phyloP scores from a whole-genome alignment of 2,113 vertebrate species.

The Grammomys dolichurus region DNA sequence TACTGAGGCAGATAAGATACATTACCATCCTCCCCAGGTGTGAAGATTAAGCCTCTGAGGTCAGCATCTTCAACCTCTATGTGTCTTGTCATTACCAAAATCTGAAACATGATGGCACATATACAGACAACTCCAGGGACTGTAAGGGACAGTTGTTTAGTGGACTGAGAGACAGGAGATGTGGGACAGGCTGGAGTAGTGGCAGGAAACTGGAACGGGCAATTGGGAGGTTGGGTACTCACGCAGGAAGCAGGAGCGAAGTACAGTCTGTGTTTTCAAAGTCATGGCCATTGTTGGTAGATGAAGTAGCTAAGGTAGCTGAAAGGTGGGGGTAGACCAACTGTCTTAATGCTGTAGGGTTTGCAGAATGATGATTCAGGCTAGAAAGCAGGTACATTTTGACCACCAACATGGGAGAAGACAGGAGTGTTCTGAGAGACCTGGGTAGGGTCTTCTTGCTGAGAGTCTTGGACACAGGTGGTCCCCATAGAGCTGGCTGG shows the following conservation, averaged over 20 bases:
- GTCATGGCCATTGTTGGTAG: constrained; percentile 63
- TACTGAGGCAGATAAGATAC: constrained; percentile 76
- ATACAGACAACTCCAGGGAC: not conserved
- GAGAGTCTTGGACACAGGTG: rapidly evolving
- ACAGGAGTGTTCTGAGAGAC: constrained; percentile 61
- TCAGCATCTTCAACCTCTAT: constrained; percentile 78
- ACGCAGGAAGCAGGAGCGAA: constrained; percentile 70
- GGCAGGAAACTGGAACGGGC: not conserved
- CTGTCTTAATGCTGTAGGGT: constrained; percentile 69
- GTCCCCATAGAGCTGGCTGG: constrained; percentile 42
- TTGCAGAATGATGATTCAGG: constrained; percentile 26
- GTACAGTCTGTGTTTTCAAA: constrained; percentile 75
- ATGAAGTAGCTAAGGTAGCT: constrained; percentile 43
- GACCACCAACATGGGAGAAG: not conserved
- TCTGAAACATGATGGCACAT: not conserved
- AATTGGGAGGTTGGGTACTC: constrained; percentile 31
- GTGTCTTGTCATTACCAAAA: constrained; percentile 68
- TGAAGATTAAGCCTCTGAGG: constrained; percentile 73
- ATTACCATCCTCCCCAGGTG: constrained; percentile 75
- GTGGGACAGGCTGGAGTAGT: not conserved
- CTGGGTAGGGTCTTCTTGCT: not conserved
- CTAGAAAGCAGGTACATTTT: not conserved
- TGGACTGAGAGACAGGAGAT: constrained; percentile 53
- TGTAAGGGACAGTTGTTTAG: constrained; percentile 60
- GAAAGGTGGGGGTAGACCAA: constrained; percentile 38